Percentiles rank a stretch among this genome's conserved stretches.
These are phyloP conservation scores for Pristis pectinata DNA, from an alignment of 2,797 vertebrate species.

Conservation along the genomic window DNA sequence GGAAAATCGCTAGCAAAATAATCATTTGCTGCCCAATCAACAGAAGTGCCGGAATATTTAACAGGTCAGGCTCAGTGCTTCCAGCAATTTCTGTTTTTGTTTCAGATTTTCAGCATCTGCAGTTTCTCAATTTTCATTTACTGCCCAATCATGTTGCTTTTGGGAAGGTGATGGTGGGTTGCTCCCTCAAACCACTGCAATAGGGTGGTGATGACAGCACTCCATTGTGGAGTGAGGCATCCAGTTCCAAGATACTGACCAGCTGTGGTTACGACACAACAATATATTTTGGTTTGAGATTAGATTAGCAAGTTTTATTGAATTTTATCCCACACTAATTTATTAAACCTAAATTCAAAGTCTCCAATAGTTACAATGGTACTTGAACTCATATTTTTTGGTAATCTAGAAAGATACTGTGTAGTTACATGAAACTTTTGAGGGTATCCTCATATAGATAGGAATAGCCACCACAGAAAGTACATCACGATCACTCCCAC, in stretches of 20 bases:
- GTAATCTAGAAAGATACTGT: too few species aligned
- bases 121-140: too few species aligned
- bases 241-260: background rate
- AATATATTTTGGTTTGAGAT: background rate
- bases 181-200: background rate
- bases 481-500: background rate
- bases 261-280: background rate
- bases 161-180: too few species aligned
- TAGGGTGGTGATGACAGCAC: too few species aligned
- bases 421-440: background rate
- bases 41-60: too few species aligned
- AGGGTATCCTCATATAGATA: background rate
- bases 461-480: background rate
- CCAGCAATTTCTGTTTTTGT: too few species aligned
- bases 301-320: background rate
- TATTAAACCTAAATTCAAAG: background rate
- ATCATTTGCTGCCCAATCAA: background rate
- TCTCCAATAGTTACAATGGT: background rate
- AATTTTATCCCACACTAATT: background rate
- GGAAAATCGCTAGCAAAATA: background rate
- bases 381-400: background rate
- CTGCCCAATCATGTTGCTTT: too few species aligned
- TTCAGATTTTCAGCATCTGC: too few species aligned
- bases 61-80: too few species aligned
- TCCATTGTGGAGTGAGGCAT: background rate